A percentile compares a stretch with the other conserved stretches of the same genome.
These are phyloP conservation scores for Galeopsomyia nigrocyanea DNA, from an alignment of 2,888 invertebrate species.

Conservation along the genomic window DNA sequence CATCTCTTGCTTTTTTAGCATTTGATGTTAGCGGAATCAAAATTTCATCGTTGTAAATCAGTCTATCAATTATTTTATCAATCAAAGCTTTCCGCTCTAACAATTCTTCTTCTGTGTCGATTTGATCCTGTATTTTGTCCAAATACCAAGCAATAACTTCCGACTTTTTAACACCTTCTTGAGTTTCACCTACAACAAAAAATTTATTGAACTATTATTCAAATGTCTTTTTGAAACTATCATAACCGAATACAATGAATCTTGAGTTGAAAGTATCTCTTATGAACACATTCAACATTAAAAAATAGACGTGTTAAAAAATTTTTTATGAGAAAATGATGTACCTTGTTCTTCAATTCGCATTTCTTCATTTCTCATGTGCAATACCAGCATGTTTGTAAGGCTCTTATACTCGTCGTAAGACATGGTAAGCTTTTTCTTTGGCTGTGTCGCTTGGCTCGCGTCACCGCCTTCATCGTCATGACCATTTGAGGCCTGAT, in stretches of 20 bases:
- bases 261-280: too few species aligned
- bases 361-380: constrained; percentile 88
- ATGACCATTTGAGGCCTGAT: neutral
- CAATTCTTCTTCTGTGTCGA: constrained; percentile 93
- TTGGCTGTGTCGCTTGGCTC: constrained; percentile 61
- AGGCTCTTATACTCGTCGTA: constrained; percentile 95
- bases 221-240: neutral
- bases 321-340: too few species aligned
- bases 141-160: constrained; percentile 95
- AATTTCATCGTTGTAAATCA: constrained; percentile 89
- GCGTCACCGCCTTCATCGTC: neutral
- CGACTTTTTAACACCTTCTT: constrained; percentile 81
- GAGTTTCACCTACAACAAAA: constrained; percentile 49
- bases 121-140: constrained; percentile 86
- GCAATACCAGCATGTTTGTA: constrained; percentile 90
- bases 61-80: constrained; percentile 93
- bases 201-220: neutral
- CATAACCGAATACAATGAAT: too few species aligned
- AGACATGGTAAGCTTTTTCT: constrained; percentile 84
- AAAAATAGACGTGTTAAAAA: neutral
- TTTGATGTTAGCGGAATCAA: constrained; percentile 81
- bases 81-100: constrained; percentile 89
- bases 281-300: neutral
- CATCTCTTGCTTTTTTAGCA: constrained; percentile 70
- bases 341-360: constrained; percentile 76